Percentiles rank a stretch among this genome's conserved stretches.
Conservation (phyloP, 2,888 invertebrate species). For the Autographa gamma region DNA sequence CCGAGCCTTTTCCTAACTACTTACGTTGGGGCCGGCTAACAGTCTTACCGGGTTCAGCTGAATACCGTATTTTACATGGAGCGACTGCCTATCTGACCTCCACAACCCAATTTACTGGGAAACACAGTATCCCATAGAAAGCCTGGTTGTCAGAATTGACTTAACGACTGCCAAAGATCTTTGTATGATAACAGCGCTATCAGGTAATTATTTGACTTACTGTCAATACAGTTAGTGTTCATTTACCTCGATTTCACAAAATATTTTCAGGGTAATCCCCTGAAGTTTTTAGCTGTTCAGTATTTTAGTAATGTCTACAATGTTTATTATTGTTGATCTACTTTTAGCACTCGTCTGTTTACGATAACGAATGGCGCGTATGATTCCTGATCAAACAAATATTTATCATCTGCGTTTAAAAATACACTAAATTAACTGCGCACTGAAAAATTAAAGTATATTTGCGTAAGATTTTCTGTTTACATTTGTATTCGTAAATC, state of each 20-base stretch:
- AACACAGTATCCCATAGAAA: too few relatives aligned
- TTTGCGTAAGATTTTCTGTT: neutral
- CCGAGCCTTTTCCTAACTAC: too few relatives aligned
- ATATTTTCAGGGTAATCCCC: neutral
- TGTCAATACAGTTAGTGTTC: too few relatives aligned
- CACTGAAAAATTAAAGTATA: neutral
- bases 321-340: neutral
- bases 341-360: neutral
- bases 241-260: neutral
- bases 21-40: too few relatives aligned
- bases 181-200: too few relatives aligned
- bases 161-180: too few relatives aligned
- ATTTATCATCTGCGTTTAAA: neutral
- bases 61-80: too few relatives aligned
- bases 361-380: neutral
- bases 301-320: neutral
- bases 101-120: too few relatives aligned
- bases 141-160: too few relatives aligned
- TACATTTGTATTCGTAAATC: neutral
- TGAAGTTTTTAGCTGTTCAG: neutral
- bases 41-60: too few relatives aligned
- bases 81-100: too few relatives aligned
- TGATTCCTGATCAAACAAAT: neutral
- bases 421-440: neutral
- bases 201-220: too few relatives aligned